phyloP scores from a whole-genome alignment of 92 coral and sea anemone genomes.

The Parazoanthus atlanticus region DNA sequence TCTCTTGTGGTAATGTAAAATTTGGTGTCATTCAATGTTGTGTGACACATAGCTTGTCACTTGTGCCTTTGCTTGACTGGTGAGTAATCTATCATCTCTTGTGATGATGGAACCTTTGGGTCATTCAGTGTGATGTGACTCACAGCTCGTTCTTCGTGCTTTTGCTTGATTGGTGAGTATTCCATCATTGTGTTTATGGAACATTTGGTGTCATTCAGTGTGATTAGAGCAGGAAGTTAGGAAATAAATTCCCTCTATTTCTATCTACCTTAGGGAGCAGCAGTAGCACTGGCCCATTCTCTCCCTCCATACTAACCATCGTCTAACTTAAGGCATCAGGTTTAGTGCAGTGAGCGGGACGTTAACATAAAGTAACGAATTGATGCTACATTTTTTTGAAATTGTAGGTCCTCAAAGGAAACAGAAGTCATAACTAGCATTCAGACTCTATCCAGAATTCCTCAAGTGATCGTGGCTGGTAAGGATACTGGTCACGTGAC shows the following conservation, averaged over 20 bases:
- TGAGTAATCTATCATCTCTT: slow-evolving; percentile 9
- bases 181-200: slow-evolving; percentile 62
- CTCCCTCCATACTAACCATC: slow-evolving; percentile 39
- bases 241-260: too few species aligned
- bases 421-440: slow-evolving; percentile 50
- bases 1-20: not conserved
- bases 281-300: not conserved
- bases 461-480: slow-evolving; percentile 74
- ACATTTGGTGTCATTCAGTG: slow-evolving; percentile 73
- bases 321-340: too few species aligned
- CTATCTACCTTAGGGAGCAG: too few species aligned
- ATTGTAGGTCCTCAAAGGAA: slow-evolving; percentile 75
- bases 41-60: slow-evolving; percentile 64
- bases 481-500: slow-evolving; percentile 69
- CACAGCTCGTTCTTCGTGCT: slow-evolving; percentile 49
- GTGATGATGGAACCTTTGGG: not conserved
- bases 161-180: slow-evolving; percentile 57
- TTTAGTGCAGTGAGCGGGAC: too few species aligned
- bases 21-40: slow-evolving; percentile 61
- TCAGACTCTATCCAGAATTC: slow-evolving; percentile 59
- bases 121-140: slow-evolving; percentile 9
- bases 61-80: slow-evolving; percentile 62
- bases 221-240: too few species aligned
- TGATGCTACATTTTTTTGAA: not conserved
- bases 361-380: too few species aligned